Conservation (phyloP, 2,888 invertebrate species). For the Folsomia candida region DNA sequence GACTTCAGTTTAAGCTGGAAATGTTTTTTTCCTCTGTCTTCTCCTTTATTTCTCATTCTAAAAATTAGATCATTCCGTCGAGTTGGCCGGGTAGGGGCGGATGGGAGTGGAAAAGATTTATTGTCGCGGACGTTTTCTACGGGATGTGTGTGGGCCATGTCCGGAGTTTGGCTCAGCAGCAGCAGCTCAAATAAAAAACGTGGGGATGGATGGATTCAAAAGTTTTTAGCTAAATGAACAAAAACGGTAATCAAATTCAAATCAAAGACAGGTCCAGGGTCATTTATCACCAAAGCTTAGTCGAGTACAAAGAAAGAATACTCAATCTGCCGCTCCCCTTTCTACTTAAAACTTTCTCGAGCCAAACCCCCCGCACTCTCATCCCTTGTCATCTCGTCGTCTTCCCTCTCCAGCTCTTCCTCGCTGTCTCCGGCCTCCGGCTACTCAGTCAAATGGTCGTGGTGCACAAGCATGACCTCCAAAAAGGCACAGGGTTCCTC, state of each 20-base stretch:
- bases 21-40: no score
- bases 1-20: no score
- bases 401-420: no score
- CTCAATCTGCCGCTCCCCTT: conserved; percentile 16
- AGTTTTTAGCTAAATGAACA: conserved; percentile 50
- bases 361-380: neutral
- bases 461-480: neutral
- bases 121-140: conserved; percentile 42
- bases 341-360: conserved; percentile 11
- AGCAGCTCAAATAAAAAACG: neutral
- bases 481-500: neutral
- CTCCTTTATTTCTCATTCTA: no score
- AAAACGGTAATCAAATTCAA: conserved; percentile 52
- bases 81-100: conserved; percentile 4
- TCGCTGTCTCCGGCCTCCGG: neutral
- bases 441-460: neutral
- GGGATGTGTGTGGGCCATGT: no score
- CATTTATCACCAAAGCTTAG: conserved; percentile 34
- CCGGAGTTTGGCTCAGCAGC: neutral
- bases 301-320: conserved; percentile 12
- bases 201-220: conserved; percentile 32
- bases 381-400: no score
- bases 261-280: conserved; percentile 47
- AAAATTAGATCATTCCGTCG: conserved; percentile 1
- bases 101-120: conserved; percentile 36